A percentile compares a stretch with the other conserved stretches of the same genome.
phyloP scores from a whole-genome alignment of 1,140 invertebrate species.

The Drosophila triauraria region DNA sequence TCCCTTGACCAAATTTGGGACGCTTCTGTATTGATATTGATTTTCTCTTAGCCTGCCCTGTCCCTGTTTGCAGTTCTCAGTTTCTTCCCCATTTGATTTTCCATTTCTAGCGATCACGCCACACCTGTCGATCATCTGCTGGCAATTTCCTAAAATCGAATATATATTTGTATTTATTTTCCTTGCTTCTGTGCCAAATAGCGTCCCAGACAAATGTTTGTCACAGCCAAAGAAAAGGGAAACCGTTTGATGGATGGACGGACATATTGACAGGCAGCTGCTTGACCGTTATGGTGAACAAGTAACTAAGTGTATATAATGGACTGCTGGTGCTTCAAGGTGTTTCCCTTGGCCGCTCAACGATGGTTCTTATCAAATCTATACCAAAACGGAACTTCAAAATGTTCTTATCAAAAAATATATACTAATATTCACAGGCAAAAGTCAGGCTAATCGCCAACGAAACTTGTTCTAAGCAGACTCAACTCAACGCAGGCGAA shows the following conservation, averaged over 20 bases:
- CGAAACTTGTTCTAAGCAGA: slow-evolving; percentile 46
- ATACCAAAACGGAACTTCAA: slow-evolving; percentile 34
- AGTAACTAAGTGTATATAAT: slow-evolving; percentile 8
- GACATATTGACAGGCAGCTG: slow-evolving; percentile 32
- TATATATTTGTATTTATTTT: slow-evolving; percentile 12
- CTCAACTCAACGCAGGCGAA: slow-evolving; percentile 18
- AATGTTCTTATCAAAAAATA: slow-evolving; percentile 18
- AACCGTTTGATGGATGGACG: slow-evolving; percentile 30
- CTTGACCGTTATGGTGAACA: slow-evolving; percentile 7
- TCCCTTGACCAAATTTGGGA: slow-evolving; percentile 13
- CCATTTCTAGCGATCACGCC: slow-evolving; percentile 11
- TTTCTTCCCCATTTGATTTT: background rate
- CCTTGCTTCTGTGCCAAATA: slow-evolving; percentile 17
- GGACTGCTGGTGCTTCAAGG: slow-evolving; percentile 16
- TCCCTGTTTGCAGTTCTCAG: slow-evolving; percentile 13
- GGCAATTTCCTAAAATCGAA: slow-evolving; percentile 30
- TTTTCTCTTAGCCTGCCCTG: background rate
- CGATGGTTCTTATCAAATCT: slow-evolving; percentile 8
- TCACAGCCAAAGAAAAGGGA: slow-evolving; percentile 34
- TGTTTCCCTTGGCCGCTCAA: slow-evolving; percentile 35
- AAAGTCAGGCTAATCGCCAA: slow-evolving; percentile 25
- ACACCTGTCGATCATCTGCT: slow-evolving; percentile 39
- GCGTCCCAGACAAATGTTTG: slow-evolving; percentile 34
- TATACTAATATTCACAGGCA: background rate
- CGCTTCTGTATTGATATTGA: background rate